phyloP scores from a whole-genome alignment of 1,140 invertebrate species.

The Lineus longissimus region DNA sequence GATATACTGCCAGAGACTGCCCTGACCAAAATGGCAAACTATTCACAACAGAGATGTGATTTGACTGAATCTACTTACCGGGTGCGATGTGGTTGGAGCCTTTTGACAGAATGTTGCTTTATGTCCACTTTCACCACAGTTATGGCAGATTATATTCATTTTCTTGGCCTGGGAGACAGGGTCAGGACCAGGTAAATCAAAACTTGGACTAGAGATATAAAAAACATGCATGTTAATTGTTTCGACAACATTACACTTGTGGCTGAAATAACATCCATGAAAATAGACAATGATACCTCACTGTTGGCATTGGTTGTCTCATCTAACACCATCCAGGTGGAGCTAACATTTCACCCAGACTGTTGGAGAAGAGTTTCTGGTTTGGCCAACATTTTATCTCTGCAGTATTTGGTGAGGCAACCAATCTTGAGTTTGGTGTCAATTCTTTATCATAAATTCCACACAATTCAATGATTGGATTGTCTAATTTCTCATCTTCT shows the following conservation, averaged over 20 bases:
- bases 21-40: too few relatives aligned
- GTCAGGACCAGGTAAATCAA: constrained; percentile 87
- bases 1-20: too few relatives aligned
- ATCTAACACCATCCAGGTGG: too few relatives aligned
- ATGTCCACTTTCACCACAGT: constrained; percentile 92
- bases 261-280: constrained; percentile 3
- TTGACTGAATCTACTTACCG: too few relatives aligned
- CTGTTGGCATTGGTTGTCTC: too few relatives aligned
- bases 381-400: too few relatives aligned
- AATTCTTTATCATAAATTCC: too few relatives aligned
- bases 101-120: constrained; percentile 80
- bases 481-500: too few relatives aligned
- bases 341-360: constrained; percentile 4
- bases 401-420: too few relatives aligned
- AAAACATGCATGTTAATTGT: constrained; percentile 12
- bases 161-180: constrained; percentile 70
- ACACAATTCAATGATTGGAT: too few relatives aligned
- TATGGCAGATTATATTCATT: constrained; percentile 82
- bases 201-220: constrained; percentile 68
- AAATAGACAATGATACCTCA: not conserved
- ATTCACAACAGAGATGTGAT: too few relatives aligned
- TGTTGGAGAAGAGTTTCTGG: not conserved
- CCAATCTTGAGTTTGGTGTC: too few relatives aligned
- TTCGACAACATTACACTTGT: constrained; percentile 8
- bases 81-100: constrained; percentile 13